phyloP scores from a whole-genome alignment of 2,113 vertebrate species.

The Brevimyrus niger region DNA sequence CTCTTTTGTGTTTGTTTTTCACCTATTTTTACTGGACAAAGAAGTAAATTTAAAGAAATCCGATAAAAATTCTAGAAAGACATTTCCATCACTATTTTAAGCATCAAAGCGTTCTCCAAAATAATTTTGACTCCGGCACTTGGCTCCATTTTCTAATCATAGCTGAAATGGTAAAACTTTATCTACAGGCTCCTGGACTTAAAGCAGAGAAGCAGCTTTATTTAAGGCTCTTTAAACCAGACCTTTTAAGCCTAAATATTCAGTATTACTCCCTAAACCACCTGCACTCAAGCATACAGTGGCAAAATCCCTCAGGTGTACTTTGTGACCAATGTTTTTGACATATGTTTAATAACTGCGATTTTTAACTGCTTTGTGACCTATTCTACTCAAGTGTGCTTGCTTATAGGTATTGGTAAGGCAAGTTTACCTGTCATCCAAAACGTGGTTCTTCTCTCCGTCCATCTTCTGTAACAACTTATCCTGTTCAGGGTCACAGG shows the following conservation, averaged over 20 bases:
- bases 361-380: not conserved
- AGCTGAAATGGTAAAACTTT: constrained; percentile 3
- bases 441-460: not conserved
- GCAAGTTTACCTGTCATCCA: not conserved
- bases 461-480: not conserved
- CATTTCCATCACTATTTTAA: not conserved
- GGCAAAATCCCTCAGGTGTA: not conserved
- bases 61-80: not conserved
- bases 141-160: not conserved
- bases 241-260: not conserved
- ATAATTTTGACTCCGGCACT: not conserved
- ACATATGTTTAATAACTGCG: not conserved
- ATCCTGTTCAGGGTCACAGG: not conserved
- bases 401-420: not conserved
- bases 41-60: constrained; percentile 1
- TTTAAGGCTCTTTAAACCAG: not conserved
- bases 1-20: not conserved
- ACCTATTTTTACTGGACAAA: not conserved
- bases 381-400: not conserved
- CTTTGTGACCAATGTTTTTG: not conserved
- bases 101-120: not conserved
- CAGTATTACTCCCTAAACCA: not conserved
- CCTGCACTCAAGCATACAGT: not conserved
- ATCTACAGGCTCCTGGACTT: not conserved
- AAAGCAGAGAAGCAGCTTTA: not conserved